phyloP scores from a whole-genome alignment of 2,113 vertebrate species.

The Pluvialis apricaria region DNA sequence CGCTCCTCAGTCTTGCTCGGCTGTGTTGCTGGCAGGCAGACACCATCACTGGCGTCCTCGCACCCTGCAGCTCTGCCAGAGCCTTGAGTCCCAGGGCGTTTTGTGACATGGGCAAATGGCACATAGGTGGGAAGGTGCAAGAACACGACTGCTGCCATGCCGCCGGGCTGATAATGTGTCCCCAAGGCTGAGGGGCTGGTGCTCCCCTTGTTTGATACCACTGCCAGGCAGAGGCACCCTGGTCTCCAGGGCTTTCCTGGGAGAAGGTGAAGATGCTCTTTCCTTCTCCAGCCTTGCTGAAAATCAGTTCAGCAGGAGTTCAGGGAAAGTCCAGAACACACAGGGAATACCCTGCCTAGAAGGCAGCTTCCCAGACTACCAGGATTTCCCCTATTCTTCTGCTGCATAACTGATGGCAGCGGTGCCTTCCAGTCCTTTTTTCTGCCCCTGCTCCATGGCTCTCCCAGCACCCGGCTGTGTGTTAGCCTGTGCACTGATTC shows the following conservation, averaged over 20 bases:
- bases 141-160: neutral
- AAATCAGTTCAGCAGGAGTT: neutral
- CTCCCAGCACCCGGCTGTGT: neutral
- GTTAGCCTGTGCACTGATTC: neutral
- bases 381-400: neutral
- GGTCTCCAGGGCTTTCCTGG: neutral
- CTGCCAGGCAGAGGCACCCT: neutral
- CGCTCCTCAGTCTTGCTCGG: neutral
- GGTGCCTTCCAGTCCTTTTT: neutral
- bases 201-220: neutral
- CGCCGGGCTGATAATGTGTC: neutral
- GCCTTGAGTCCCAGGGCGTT: neutral
- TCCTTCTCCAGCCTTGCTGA: neutral
- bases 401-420: neutral
- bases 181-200: neutral
- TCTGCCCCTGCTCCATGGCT: neutral
- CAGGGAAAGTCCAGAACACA: neutral
- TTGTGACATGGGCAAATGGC: neutral
- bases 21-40: neutral
- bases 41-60: neutral
- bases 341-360: neutral
- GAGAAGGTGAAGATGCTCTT: neutral
- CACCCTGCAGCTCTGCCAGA: neutral
- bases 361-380: neutral
- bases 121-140: neutral